A percentile compares a stretch with the other conserved stretches of the same genome.
These are phyloP conservation scores for Petrocephalus schoutedeni DNA, from an alignment of 2,797 vertebrate genomes.

Conservation along the genomic window DNA sequence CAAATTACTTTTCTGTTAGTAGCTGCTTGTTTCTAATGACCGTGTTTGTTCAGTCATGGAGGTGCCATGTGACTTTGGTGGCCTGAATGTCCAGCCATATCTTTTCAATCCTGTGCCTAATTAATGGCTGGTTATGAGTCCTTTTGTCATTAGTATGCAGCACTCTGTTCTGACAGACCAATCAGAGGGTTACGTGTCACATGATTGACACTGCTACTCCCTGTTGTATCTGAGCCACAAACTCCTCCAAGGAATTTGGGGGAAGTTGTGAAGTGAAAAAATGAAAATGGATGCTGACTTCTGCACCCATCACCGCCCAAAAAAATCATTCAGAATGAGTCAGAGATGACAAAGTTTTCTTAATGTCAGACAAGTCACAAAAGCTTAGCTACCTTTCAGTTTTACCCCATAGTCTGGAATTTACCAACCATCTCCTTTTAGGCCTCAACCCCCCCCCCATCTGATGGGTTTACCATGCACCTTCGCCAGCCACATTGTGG, in stretches of 20 bases:
- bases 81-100: background rate
- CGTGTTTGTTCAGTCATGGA: background rate
- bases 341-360: background rate
- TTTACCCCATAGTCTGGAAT: background rate
- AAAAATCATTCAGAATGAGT: background rate
- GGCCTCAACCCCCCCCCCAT: background rate
- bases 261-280: background rate
- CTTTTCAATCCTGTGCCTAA: background rate
- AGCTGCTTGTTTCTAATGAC: background rate
- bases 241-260: background rate
- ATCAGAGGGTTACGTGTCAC: background rate
- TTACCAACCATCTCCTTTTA: background rate
- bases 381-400: background rate
- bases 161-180: background rate
- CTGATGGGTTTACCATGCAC: background rate
- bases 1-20: background rate
- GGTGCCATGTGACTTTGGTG: background rate
- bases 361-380: background rate
- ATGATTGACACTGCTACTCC: background rate
- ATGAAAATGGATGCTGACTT: background rate
- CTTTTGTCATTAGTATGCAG: background rate
- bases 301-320: background rate
- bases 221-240: background rate
- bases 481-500: background rate
- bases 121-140: background rate